A percentile compares a stretch with the other conserved stretches of the same genome.
These are phyloP conservation scores for Carapus acus DNA, from an alignment of 2,797 vertebrate genomes.

Conservation along the genomic window DNA sequence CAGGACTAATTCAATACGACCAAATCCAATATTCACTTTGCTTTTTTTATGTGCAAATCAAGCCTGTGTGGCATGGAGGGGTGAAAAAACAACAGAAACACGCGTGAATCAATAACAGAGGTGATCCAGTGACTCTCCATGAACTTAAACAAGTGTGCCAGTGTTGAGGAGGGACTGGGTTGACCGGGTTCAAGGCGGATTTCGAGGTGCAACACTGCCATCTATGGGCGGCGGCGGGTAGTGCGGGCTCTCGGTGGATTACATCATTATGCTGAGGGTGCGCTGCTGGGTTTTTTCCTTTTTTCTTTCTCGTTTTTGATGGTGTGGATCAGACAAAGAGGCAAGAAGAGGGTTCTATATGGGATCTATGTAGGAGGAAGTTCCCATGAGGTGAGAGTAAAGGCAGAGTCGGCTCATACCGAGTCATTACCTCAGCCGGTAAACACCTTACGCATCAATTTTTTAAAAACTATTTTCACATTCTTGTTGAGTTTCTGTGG, in stretches of 20 bases:
- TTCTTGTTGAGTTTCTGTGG: too few species aligned
- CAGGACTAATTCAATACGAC: constrained; percentile 45
- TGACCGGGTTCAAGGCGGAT: constrained; percentile 41
- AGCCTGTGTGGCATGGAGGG: constrained; percentile 32
- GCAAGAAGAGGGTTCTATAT: constrained; percentile 6
- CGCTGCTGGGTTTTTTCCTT: constrained; percentile 63
- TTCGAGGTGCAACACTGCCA: constrained; percentile 65
- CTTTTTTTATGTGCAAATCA: constrained; percentile 30
- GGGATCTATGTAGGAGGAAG: not conserved
- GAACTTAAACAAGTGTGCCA: constrained; percentile 52
- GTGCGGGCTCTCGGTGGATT: constrained; percentile 46
- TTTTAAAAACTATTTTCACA: too few species aligned
- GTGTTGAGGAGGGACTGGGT: constrained; percentile 64
- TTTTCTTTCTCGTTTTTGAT: constrained; percentile 64
- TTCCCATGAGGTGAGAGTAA: not conserved
- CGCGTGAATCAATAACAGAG: constrained; percentile 59
- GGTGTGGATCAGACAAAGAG: constrained; percentile 65
- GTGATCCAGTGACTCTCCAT: constrained; percentile 64
- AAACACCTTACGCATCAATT: too few species aligned
- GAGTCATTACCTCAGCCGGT: too few species aligned
- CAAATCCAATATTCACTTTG: constrained; percentile 49
- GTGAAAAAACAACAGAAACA: constrained; percentile 35
- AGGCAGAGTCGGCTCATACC: not conserved
- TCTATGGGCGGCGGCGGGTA: constrained; percentile 36
- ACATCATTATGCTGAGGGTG: constrained; percentile 63